A percentile compares a stretch with the other conserved stretches of the same genome.
Evolutionary conservation across 2,113 vertebrate species (phyloP).

Genomic region (Abramis brama): DNA sequence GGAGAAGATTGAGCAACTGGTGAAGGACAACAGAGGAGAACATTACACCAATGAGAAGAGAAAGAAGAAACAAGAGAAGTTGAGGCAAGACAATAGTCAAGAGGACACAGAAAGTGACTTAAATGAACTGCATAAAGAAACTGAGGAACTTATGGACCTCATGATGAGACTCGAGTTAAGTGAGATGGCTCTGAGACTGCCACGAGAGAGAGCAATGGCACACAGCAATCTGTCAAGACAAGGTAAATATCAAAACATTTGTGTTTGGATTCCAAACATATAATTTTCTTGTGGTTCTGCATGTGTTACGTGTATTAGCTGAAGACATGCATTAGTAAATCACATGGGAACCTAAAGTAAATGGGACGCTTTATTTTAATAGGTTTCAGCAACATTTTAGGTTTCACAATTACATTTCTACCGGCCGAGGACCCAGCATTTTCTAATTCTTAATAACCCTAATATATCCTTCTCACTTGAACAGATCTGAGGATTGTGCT

Average conservation of each 20-base stretch:
- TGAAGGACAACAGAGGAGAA: not conserved
- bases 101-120: conserved; percentile 26
- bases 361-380: too few relatives aligned
- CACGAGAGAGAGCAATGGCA: not conserved
- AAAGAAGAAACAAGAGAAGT: conserved; percentile 43
- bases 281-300: not conserved
- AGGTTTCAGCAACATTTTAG: too few relatives aligned
- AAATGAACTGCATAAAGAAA: conserved; percentile 12
- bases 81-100: not conserved
- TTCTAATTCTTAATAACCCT: too few relatives aligned
- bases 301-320: too few relatives aligned
- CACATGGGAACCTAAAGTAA: too few relatives aligned
- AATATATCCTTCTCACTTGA: not conserved
- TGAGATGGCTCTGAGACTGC: not conserved
- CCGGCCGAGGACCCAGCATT: too few relatives aligned
- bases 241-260: not conserved
- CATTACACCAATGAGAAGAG: not conserved
- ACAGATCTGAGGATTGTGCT: conserved; percentile 41
- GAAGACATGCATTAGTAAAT: too few relatives aligned
- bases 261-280: not conserved
- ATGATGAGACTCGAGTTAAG: not conserved
- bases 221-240: not conserved
- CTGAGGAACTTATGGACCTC: conserved; percentile 58
- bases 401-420: too few relatives aligned
- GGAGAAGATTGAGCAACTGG: conserved; percentile 52